Conservation (phyloP, 2,888 invertebrate species). For the Metacarcinus magister region DNA sequence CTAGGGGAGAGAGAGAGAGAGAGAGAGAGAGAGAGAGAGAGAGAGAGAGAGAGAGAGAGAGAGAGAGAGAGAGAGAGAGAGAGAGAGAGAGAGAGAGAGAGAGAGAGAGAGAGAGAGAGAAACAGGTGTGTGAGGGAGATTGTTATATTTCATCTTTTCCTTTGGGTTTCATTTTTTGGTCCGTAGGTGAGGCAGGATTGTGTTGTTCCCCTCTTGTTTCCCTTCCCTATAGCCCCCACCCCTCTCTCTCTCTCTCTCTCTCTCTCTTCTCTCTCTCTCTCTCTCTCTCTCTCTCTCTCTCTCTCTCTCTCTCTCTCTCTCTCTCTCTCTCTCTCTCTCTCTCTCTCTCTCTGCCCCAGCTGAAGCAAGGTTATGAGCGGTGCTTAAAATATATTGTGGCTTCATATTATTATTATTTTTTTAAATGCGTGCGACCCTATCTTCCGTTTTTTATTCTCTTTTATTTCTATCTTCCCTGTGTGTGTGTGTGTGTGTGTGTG, state of each 20-base stretch:
- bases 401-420: not conserved
- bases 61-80: not conserved
- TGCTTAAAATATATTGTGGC: not conserved
- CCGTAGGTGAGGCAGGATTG: too few relatives aligned
- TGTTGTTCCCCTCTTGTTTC: too few relatives aligned
- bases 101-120: slow-evolving; percentile 26
- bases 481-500: slow-evolving; percentile 43
- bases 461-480: not conserved
- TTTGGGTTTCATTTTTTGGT: too few relatives aligned
- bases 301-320: slow-evolving; percentile 13
- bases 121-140: not conserved
- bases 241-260: too few relatives aligned
- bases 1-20: not conserved
- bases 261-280: not conserved
- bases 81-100: slow-evolving; percentile 26
- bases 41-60: not conserved
- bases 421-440: not conserved
- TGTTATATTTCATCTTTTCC: too few relatives aligned
- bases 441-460: not conserved
- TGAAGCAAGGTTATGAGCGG: not conserved
- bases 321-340: slow-evolving; percentile 26
- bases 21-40: not conserved
- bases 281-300: slow-evolving; percentile 2
- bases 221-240: too few relatives aligned
- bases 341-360: not conserved